Base-by-base conservation (phyloP, 2,888 invertebrate genomes). In the Chloroclysta siterata region DNA sequence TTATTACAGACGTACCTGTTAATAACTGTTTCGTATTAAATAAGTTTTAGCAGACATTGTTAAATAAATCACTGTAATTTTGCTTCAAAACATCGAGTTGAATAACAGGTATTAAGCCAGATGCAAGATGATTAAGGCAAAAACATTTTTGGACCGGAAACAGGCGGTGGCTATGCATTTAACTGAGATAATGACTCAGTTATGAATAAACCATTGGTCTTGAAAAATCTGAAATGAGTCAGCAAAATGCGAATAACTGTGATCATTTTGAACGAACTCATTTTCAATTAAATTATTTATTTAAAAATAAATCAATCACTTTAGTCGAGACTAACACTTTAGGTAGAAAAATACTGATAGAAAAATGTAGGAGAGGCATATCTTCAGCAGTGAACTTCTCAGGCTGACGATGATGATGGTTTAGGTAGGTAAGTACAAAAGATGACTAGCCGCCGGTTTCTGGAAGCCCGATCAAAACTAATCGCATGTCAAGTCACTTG, bases 211-310 rank as follows among this genome's bases (percentile, higher is more conserved):
- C n/a, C 62, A 54, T 57, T 48, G 46, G 42, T 17, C 57, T 61
- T 59, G 58, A 57, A 63, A 65, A 61, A 58, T 56, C 48, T 42
- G 57, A 56, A 60, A 53, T 70, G 69, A 70, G 61, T 69, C 70
- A 69, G 48, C 53, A 47, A 46, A 62, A 64, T 53, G 33, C 6
- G 56, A 60, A 64, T 28, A 52, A 47, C 51, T 29, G 39, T 53
- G 13, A 29, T 65, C 29, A 29, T 60, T 47, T 46, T 56, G 41
- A 48, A 51, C 57, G 63, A 42, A 64, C 36, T 53, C 46, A 39
- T 39, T 39, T 33, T 39, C 10, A 39, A 39, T 39, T 10, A 39
- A 39, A 39, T 39, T 39, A 11, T 39, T 39, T 10, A 11, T 8
- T 39, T 36, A 11, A 11, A 36, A 36, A 2, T 33, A 7, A 7